These are phyloP conservation scores for Hyperoodon ampullatus DNA, from an alignment of 2,113 vertebrate species.

Conservation along the genomic window DNA sequence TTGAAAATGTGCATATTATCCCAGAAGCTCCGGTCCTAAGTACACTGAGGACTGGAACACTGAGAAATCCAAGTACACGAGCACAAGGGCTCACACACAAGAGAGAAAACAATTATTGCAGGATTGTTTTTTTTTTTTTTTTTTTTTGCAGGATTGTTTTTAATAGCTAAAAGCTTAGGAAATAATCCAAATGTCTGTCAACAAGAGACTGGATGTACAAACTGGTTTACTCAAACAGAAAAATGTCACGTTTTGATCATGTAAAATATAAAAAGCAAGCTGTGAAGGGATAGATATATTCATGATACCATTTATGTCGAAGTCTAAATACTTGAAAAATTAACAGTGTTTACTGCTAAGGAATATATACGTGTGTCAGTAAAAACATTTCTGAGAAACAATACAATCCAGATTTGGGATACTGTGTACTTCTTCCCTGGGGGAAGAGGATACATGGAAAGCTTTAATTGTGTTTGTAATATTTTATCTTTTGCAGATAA, in stretches of 20 bases:
- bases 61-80: not conserved
- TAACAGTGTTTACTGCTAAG: not conserved
- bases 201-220: not conserved
- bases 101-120: not conserved
- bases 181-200: not conserved
- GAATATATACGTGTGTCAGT: not conserved
- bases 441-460: not conserved
- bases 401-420: not conserved
- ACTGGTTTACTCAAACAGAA: not conserved
- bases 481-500: not conserved
- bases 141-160: not conserved
- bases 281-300: not conserved
- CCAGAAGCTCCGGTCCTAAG: not conserved
- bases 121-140: not conserved
- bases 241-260: not conserved
- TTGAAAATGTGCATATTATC: not conserved
- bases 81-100: not conserved
- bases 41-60: not conserved
- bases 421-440: not conserved
- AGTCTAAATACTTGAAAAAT: constrained; percentile 1
- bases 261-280: not conserved
- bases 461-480: not conserved
- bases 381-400: not conserved
- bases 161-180: not conserved
- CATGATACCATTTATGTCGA: not conserved